These are phyloP conservation scores for Drosophila prostipennis DNA, from an alignment of 2,888 invertebrate species.

Conservation along the genomic window DNA sequence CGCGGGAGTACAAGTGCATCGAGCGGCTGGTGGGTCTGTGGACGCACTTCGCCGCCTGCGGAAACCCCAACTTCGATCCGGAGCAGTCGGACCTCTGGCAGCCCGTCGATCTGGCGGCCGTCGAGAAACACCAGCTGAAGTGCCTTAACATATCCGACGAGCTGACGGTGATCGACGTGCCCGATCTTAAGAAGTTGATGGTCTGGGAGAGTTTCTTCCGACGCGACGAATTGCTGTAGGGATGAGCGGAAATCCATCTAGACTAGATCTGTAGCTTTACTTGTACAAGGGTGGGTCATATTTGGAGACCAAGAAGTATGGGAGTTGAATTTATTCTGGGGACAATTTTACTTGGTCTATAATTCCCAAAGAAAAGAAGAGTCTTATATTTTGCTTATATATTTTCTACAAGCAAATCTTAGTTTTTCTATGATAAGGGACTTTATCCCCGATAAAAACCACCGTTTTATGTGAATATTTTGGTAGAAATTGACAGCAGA, in stretches of 20 bases:
- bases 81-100: conserved; percentile 78
- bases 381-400: not conserved
- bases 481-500: not conserved
- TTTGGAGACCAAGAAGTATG: not conserved
- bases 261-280: conserved; percentile 32
- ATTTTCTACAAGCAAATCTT: not conserved
- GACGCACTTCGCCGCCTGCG: conserved; percentile 81
- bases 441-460: not conserved
- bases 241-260: conserved; percentile 17
- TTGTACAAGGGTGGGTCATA: conserved; percentile 14
- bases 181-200: conserved; percentile 80
- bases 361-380: not conserved
- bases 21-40: conserved; percentile 82
- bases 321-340: not conserved
- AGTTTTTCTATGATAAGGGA: too few relatives aligned
- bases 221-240: conserved; percentile 76
- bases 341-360: not conserved
- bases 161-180: conserved; percentile 81
- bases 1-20: conserved; percentile 82
- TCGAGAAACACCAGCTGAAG: conserved; percentile 78
- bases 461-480: not conserved
- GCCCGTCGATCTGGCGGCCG: conserved; percentile 63
- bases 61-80: conserved; percentile 81
- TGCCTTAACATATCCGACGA: conserved; percentile 84
- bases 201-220: conserved; percentile 82